A percentile compares a stretch with the other conserved stretches of the same genome.
These are phyloP conservation scores for Indicator indicator DNA, from an alignment of 2,113 vertebrate genomes.

Conservation along the genomic window DNA sequence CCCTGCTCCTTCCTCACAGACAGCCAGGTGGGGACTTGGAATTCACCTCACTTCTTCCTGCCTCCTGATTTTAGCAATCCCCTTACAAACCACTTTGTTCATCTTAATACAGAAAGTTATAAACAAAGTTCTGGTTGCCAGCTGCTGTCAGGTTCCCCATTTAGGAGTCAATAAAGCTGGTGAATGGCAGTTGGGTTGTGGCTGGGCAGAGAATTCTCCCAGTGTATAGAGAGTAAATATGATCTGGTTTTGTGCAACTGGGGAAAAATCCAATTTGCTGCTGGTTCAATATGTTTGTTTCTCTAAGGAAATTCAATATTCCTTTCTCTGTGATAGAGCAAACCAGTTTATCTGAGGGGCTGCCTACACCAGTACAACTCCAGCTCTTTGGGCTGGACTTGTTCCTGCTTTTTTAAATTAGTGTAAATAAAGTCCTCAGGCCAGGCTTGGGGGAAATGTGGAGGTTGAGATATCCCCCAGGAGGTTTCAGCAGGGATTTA, in stretches of 20 bases:
- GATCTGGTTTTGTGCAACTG: constrained; percentile 48
- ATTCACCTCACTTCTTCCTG: not conserved
- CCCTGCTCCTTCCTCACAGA: no score
- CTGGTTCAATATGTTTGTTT: constrained; percentile 61
- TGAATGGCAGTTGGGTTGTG: constrained; percentile 44
- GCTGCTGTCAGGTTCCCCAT: constrained; percentile 43
- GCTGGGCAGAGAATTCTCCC: constrained; percentile 11
- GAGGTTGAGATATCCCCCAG: not conserved
- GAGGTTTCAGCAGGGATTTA: not conserved
- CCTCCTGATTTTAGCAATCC: not conserved
- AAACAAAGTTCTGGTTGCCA: constrained; percentile 13
- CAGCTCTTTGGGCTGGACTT: constrained; percentile 2
- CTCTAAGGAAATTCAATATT: constrained; percentile 71
- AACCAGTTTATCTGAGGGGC: constrained; percentile 12
- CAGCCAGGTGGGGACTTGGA: not conserved
- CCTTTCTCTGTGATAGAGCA: constrained; percentile 29
- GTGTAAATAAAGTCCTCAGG: constrained; percentile 34
- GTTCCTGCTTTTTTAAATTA: constrained; percentile 4
- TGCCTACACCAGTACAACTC: not conserved
- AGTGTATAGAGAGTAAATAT: constrained; percentile 31
- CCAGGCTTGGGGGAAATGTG: not conserved
- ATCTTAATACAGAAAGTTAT: constrained; percentile 15
- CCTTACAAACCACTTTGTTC: not conserved
- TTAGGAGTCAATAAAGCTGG: constrained; percentile 51
- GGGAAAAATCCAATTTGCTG: constrained; percentile 69